phyloP scores from a whole-genome alignment of 2,888 invertebrate species.

The Mallateleia sp. region DNA sequence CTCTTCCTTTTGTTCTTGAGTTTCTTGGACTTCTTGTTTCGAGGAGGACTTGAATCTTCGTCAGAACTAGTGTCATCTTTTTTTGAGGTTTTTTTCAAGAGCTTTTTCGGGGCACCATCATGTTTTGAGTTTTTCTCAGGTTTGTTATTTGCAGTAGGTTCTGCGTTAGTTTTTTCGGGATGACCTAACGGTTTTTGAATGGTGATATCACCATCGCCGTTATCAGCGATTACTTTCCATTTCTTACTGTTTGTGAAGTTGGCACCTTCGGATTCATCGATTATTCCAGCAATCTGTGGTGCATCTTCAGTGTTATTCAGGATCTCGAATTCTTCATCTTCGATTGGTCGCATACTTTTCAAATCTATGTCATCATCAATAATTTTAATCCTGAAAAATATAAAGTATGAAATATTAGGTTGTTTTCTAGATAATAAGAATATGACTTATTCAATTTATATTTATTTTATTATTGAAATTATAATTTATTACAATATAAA shows the following conservation, averaged over 20 bases:
- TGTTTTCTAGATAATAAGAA: too few relatives aligned
- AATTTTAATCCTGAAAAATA: slow-evolving; percentile 94
- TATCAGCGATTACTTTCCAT: slow-evolving; percentile 89
- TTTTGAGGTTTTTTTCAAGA: slow-evolving; percentile 12
- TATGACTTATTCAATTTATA: too few relatives aligned
- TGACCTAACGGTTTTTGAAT: slow-evolving; percentile 31
- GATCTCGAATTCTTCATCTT: slow-evolving; percentile 92
- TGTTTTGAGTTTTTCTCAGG: not conserved
- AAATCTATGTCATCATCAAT: slow-evolving; percentile 96
- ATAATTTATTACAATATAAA: too few relatives aligned
- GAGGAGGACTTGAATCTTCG: slow-evolving; percentile 74
- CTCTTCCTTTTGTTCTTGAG: slow-evolving; percentile 40
- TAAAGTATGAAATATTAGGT: too few relatives aligned
- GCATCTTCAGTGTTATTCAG: slow-evolving; percentile 95
- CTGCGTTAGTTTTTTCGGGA: not conserved
- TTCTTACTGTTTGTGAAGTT: slow-evolving; percentile 80
- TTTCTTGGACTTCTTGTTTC: slow-evolving; percentile 41
- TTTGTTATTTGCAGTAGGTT: not conserved
- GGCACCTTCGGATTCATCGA: slow-evolving; percentile 92
- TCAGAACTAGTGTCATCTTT: slow-evolving; percentile 68
- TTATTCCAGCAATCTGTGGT: slow-evolving; percentile 96
- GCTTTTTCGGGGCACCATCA: not conserved
- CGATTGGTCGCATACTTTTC: slow-evolving; percentile 91
- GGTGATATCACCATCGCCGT: slow-evolving; percentile 83
- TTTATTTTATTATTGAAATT: too few relatives aligned